Percentiles rank a stretch among this genome's conserved stretches.
Evolutionary conservation across 2,113 vertebrate genomes (phyloP).

Genomic region (Pedionomus torquatus): DNA sequence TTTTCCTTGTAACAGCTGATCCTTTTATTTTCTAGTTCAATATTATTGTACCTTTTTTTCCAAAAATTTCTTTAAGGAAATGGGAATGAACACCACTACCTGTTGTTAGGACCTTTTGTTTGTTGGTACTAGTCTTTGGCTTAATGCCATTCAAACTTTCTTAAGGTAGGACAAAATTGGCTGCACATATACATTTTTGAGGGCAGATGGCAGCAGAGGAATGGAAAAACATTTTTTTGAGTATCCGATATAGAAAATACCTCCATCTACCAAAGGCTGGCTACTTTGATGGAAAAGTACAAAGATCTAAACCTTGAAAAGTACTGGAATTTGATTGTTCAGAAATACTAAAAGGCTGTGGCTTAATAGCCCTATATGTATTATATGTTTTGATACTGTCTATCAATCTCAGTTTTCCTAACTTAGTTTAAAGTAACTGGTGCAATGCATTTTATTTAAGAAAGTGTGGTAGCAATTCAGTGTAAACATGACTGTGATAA

Average conservation of each 20-base stretch:
- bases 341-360: background rate
- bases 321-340: background rate
- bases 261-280: background rate
- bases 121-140: background rate
- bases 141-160: background rate
- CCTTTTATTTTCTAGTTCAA: background rate
- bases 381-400: background rate
- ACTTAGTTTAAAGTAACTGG: background rate
- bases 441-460: background rate
- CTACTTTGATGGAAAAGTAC: conserved; percentile 4
- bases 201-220: conserved; percentile 80
- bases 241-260: background rate
- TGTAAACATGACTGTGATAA: background rate
- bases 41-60: background rate
- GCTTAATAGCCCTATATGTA: background rate
- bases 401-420: background rate
- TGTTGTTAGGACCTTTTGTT: background rate
- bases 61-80: background rate
- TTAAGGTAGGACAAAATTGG: background rate
- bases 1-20: background rate
- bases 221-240: conserved; percentile 4
- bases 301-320: background rate
- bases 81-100: background rate
- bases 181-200: conserved; percentile 17
- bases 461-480: background rate